phyloP scores from a whole-genome alignment of 2,888 invertebrate species.

The Andrena dorsata region DNA sequence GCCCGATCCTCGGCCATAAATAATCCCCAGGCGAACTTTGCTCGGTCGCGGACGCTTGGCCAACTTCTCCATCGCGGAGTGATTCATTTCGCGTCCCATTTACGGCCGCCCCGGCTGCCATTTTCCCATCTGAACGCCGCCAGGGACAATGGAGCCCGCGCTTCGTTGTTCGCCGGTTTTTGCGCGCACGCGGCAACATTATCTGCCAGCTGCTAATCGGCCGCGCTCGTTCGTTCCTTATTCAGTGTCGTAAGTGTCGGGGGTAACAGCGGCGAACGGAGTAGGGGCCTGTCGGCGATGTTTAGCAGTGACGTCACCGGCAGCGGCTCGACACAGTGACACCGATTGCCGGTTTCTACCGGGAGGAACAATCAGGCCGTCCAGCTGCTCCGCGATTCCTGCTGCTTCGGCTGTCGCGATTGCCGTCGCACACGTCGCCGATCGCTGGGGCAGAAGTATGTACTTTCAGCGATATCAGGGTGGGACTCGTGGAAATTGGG shows the following conservation, averaged over 20 bases:
- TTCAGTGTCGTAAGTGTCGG: constrained; percentile 65
- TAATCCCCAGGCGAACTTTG: no score
- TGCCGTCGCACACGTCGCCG: constrained; percentile 15
- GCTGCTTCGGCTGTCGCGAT: constrained; percentile 26
- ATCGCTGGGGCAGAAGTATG: constrained; percentile 7
- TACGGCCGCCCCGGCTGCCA: constrained; percentile 6
- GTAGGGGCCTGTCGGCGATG: constrained; percentile 57
- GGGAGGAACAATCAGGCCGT: constrained; percentile 59
- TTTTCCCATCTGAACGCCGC: constrained; percentile 8
- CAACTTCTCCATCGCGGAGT: not conserved
- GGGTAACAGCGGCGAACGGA: constrained; percentile 31
- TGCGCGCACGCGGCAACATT: constrained; percentile 59
- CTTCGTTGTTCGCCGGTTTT: constrained; percentile 48
- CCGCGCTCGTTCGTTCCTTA: constrained; percentile 66
- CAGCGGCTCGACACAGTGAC: constrained; percentile 78
- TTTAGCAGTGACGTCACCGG: constrained; percentile 74
- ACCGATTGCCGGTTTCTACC: constrained; percentile 70
- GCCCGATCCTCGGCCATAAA: no score
- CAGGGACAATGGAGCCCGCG: constrained; percentile 34
- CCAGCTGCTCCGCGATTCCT: constrained; percentile 50
- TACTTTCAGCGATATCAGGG: constrained; percentile 31
- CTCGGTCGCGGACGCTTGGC: not conserved
- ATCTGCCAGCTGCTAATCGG: constrained; percentile 70
- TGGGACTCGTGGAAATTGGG: no score
- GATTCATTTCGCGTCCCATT: constrained; percentile 30